A percentile compares a stretch with the other conserved stretches of the same genome.
phyloP scores from a whole-genome alignment of 1,140 invertebrate genomes.

The Colletes gigas region DNA sequence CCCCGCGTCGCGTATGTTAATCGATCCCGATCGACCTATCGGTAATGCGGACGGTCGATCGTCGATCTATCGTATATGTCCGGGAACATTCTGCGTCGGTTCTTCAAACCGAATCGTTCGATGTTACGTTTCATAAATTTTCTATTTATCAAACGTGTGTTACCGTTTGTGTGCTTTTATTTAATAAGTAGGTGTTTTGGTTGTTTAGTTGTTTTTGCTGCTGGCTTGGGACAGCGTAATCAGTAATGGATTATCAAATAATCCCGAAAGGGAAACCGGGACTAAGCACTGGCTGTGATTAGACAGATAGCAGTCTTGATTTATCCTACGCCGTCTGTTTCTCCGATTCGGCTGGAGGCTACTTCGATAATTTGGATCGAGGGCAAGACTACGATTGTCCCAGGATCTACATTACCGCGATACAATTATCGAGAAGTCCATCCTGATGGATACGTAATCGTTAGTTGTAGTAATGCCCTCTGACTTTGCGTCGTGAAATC shows the following conservation, averaged over 20 bases:
- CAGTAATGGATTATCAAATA: conserved; percentile 38
- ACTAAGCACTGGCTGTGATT: conserved; percentile 57
- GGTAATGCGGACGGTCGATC: neutral
- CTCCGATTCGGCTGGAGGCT: conserved; percentile 17
- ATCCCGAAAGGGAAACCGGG: conserved; percentile 37
- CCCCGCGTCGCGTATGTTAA: conserved; percentile 38
- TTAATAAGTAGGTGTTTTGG: too few species aligned
- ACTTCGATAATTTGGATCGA: conserved; percentile 34
- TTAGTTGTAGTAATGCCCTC: neutral
- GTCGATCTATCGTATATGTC: neutral
- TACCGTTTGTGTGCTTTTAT: too few species aligned
- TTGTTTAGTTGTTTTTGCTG: too few species aligned
- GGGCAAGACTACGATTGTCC: conserved; percentile 17
- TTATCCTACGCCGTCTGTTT: conserved; percentile 49
- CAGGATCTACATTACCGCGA: neutral
- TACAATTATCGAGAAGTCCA: conserved; percentile 17
- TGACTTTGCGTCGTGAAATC: neutral
- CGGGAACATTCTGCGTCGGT: neutral
- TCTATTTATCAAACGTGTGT: too few species aligned
- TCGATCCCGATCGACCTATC: conserved; percentile 9
- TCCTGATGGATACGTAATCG: neutral
- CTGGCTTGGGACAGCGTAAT: neutral
- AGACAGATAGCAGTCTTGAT: conserved; percentile 63
- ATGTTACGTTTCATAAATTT: neutral
- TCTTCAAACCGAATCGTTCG: neutral